Percentiles rank a stretch among this genome's conserved stretches.
phyloP scores from a whole-genome alignment of 2,113 vertebrate species.

The Cavia aperea region DNA sequence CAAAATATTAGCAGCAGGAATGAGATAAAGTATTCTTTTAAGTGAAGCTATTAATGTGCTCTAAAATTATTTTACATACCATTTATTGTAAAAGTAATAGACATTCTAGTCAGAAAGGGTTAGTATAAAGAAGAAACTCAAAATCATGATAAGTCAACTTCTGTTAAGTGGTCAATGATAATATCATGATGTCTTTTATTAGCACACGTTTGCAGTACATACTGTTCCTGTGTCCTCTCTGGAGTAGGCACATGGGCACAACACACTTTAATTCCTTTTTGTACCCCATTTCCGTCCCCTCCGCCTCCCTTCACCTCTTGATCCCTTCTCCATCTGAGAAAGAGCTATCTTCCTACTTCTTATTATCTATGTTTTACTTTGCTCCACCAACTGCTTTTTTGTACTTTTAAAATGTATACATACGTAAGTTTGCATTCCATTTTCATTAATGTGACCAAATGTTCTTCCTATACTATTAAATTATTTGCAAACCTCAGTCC shows the following conservation, averaged over 20 bases:
- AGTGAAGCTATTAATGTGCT: background rate
- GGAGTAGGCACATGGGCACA: background rate
- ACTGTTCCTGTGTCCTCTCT: background rate
- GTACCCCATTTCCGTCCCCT: background rate
- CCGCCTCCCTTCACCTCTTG: background rate
- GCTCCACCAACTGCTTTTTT: background rate
- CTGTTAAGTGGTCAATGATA: background rate
- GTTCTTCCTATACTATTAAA: background rate
- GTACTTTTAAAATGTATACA: background rate
- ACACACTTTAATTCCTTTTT: background rate
- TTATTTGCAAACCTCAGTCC: background rate
- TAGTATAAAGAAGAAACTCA: constrained; percentile 13
- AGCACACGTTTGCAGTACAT: background rate
- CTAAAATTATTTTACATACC: constrained; percentile 23
- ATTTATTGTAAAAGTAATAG: constrained; percentile 13
- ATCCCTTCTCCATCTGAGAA: background rate
- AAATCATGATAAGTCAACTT: background rate
- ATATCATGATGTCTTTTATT: background rate
- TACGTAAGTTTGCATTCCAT: background rate
- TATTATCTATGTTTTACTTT: background rate
- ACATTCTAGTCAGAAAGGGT: constrained; percentile 21
- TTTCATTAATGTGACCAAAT: constrained; percentile 12
- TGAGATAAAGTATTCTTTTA: constrained; percentile 20
- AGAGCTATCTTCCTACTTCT: background rate
- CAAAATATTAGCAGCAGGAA: constrained; percentile 50